Evolutionary conservation across 2,113 vertebrate genomes (phyloP).

Genomic region (Xiphias gladius): DNA sequence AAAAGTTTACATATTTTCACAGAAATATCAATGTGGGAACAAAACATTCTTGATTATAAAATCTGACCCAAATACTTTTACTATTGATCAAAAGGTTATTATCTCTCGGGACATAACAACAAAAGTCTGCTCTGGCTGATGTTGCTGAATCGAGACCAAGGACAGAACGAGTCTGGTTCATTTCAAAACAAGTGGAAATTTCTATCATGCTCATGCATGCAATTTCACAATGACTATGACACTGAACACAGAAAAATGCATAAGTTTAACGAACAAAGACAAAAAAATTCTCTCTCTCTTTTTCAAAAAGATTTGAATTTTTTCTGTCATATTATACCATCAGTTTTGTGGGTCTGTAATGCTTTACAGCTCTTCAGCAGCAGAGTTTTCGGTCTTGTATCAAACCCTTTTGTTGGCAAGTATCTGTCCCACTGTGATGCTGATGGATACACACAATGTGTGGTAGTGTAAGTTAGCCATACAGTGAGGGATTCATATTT

Average conservation of each 20-base stretch:
- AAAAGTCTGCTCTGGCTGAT: background rate
- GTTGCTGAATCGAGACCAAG: background rate
- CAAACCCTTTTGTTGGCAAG: conserved; percentile 42
- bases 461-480: conserved; percentile 24
- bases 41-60: background rate
- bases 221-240: background rate
- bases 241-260: background rate
- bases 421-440: conserved; percentile 40
- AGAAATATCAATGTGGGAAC: background rate
- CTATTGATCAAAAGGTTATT: background rate
- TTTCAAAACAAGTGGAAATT: background rate
- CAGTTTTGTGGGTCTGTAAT: background rate
- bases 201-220: background rate
- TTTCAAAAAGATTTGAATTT: background rate
- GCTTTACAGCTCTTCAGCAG: conserved; percentile 5
- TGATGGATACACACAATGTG: conserved; percentile 50
- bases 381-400: conserved; percentile 15
- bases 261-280: background rate
- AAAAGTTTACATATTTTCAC: background rate
- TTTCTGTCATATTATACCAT: background rate
- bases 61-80: background rate
- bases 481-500: conserved; percentile 35
- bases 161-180: background rate
- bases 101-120: background rate
- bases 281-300: background rate